phyloP scores from a whole-genome alignment of 2,113 vertebrate species.

The Drymodes brunneopygia region DNA sequence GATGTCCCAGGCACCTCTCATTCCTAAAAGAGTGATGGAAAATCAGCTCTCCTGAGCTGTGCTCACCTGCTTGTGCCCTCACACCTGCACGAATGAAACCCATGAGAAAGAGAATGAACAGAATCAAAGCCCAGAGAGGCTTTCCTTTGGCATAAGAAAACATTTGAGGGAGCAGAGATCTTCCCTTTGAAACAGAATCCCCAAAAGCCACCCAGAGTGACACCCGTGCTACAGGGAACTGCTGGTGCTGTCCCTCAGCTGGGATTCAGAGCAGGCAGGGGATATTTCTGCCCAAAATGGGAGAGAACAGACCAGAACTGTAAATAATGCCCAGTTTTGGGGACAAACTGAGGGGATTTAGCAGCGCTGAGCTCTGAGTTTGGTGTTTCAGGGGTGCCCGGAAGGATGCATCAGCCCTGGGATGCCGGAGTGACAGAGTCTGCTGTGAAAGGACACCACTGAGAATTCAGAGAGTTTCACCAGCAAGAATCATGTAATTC shows the following conservation, averaged over 20 bases:
- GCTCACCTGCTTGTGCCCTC: neutral
- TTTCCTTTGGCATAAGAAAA: neutral
- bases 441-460: neutral
- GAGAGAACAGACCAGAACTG: neutral
- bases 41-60: neutral
- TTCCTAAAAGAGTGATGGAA: neutral
- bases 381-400: no score
- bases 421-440: neutral
- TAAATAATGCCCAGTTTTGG: rapidly evolving
- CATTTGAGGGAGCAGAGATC: neutral
- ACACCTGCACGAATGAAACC: neutral
- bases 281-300: neutral
- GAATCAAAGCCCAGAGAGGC: neutral
- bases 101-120: neutral
- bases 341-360: neutral
- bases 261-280: neutral
- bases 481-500: neutral
- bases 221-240: rapidly evolving
- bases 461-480: neutral
- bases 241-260: neutral
- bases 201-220: rapidly evolving
- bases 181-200: neutral
- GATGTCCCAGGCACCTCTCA: rapidly evolving
- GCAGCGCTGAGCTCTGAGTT: neutral
- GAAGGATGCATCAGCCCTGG: neutral